These are phyloP conservation scores for Podargus strigoides DNA, from an alignment of 2,797 vertebrate genomes.

Conservation along the genomic window DNA sequence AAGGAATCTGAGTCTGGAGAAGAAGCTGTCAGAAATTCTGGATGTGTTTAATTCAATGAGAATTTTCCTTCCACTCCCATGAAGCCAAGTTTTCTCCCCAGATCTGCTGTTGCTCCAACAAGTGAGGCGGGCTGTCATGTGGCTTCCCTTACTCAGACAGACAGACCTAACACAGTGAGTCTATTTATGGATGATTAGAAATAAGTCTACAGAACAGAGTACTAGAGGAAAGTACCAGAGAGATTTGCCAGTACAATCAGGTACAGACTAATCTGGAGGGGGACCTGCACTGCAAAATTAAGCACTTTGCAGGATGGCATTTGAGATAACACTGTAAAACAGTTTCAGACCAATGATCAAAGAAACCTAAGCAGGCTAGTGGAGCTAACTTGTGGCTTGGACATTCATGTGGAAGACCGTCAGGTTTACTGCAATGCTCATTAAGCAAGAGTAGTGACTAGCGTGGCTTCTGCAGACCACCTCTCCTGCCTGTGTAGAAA, in stretches of 20 bases:
- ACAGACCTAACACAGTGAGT: constrained; percentile 54
- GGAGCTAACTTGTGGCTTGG: not conserved
- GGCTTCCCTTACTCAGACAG: constrained; percentile 55
- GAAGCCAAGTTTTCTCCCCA: constrained; percentile 53
- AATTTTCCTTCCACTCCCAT: constrained; percentile 52
- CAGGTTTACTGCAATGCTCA: not conserved
- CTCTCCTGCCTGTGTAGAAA: not conserved
- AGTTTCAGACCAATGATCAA: not conserved
- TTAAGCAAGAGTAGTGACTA: not conserved
- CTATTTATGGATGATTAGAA: constrained; percentile 63
- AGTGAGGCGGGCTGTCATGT: constrained; percentile 48
- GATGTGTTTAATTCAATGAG: constrained; percentile 47
- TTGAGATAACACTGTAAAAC: not conserved
- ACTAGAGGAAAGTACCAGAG: not conserved
- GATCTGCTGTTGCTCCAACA: constrained; percentile 65
- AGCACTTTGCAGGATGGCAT: not conserved
- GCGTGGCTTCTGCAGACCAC: not conserved
- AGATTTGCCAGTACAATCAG: not conserved
- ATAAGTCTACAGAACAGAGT: constrained; percentile 19
- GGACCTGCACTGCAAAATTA: not conserved
- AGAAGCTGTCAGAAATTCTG: constrained; percentile 51
- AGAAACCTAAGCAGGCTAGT: not conserved
- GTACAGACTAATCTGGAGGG: not conserved
- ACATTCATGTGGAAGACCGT: not conserved
- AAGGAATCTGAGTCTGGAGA: constrained; percentile 23